Percentiles rank a stretch among this genome's conserved stretches.
phyloP scores from a whole-genome alignment of 1,140 invertebrate species.

The Argopecten irradians region DNA sequence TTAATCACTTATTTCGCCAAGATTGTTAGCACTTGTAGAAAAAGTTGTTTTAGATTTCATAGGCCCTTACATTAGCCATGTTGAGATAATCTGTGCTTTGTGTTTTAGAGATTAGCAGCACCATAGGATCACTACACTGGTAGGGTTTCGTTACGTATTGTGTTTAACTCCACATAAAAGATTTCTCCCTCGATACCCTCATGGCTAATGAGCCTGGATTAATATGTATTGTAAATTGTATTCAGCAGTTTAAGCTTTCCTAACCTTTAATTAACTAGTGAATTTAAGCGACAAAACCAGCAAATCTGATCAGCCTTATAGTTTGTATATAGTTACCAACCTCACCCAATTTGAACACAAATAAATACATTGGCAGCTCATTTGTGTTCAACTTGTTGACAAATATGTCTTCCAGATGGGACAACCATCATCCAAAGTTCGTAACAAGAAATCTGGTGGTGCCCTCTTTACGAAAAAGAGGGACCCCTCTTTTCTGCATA shows the following conservation, averaged over 20 bases:
- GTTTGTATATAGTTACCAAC: background rate
- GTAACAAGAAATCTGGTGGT: constrained; percentile 7
- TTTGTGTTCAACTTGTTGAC: background rate
- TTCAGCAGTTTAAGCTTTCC: background rate
- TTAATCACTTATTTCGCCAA: background rate
- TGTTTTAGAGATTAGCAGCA: background rate
- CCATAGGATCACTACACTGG: background rate
- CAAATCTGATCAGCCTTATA: background rate
- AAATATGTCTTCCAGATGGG: constrained; percentile 11
- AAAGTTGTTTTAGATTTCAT: background rate
- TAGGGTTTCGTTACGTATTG: background rate
- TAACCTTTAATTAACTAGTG: background rate
- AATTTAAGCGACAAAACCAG: background rate
- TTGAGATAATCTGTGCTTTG: background rate
- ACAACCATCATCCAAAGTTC: constrained; percentile 5
- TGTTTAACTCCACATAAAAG: background rate
- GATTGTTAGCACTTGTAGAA: background rate
- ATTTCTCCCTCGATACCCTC: background rate
- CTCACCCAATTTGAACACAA: background rate
- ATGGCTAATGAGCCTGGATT: background rate
- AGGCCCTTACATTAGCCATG: background rate
- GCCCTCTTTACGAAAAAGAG: constrained; percentile 6
- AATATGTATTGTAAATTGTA: background rate
- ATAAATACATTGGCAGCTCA: background rate
- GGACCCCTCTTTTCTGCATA: background rate